Conservation (phyloP, 2,113 vertebrate species). For the Poeciliopsis prolifica region DNA sequence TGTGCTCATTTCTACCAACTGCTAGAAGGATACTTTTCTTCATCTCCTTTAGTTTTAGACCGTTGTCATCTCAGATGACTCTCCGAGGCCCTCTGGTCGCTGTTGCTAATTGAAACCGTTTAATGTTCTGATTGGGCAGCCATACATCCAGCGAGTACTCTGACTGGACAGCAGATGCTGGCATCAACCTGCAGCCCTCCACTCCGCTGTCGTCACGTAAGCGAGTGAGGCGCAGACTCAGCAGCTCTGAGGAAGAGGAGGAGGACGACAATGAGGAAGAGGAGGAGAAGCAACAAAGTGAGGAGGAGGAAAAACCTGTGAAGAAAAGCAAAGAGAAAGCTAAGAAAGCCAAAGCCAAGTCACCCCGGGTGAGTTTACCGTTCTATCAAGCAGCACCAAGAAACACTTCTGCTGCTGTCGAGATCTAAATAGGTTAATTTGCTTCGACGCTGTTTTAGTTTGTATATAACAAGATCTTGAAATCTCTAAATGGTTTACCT, state of each 20-base stretch:
- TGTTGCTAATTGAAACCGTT: background rate
- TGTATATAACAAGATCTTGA: background rate
- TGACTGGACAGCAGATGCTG: conserved; percentile 94
- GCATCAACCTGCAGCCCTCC: conserved; percentile 89
- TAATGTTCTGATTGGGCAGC: conserved; percentile 66
- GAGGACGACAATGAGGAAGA: conserved; percentile 76
- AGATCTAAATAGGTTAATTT: background rate
- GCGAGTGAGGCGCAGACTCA: conserved; percentile 77
- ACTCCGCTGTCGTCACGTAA: conserved; percentile 84
- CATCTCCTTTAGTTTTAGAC: background rate
- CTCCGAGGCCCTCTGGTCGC: too few species aligned
- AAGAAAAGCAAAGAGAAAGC: conserved; percentile 73
- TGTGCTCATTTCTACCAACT: background rate
- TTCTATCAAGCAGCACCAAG: too few species aligned
- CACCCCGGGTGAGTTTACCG: conserved; percentile 64
- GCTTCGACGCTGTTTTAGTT: background rate
- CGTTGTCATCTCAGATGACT: background rate
- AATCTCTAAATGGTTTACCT: background rate
- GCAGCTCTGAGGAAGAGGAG: conserved; percentile 90
- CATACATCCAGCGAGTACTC: conserved; percentile 92
- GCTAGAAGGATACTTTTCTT: background rate
- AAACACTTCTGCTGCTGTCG: background rate
- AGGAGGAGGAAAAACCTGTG: conserved; percentile 69
- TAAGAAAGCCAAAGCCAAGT: conserved; percentile 74
- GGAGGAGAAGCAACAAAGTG: conserved; percentile 78